Evolutionary conservation across 2,113 vertebrate species (phyloP).

Genomic region (Psephotus haematonotus): DNA sequence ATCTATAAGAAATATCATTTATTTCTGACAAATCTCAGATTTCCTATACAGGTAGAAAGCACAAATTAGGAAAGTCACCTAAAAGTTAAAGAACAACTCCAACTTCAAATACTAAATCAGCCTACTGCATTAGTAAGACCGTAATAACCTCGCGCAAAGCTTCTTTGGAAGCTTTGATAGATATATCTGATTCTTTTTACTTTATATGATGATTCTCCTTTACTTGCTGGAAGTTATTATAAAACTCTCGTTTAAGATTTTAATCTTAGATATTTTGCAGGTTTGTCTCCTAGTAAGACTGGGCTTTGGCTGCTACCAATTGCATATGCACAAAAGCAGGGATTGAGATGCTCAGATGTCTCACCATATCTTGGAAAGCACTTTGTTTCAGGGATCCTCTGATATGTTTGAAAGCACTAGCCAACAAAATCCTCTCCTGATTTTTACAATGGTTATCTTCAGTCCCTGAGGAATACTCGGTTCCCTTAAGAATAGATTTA

Average conservation of each 20-base stretch:
- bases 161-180: not conserved
- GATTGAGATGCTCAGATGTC: not conserved
- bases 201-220: not conserved
- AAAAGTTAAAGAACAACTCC: not conserved
- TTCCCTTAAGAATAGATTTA: not conserved
- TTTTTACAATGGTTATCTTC: not conserved
- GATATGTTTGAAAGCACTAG: not conserved
- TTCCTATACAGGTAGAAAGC: not conserved
- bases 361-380: not conserved
- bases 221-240: not conserved
- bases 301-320: not conserved
- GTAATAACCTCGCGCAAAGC: accelerated
- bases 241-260: not conserved
- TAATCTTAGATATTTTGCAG: not conserved
- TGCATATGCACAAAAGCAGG: not conserved
- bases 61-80: not conserved
- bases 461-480: not conserved
- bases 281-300: not conserved
- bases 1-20: not conserved
- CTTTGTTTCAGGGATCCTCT: not conserved
- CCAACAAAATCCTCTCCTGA: not conserved
- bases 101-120: not conserved
- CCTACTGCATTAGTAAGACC: not conserved
- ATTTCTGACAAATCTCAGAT: not conserved
- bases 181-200: not conserved